These are phyloP conservation scores for Chelonoidis abingdonii DNA, from an alignment of 2,113 vertebrate genomes.

Conservation along the genomic window DNA sequence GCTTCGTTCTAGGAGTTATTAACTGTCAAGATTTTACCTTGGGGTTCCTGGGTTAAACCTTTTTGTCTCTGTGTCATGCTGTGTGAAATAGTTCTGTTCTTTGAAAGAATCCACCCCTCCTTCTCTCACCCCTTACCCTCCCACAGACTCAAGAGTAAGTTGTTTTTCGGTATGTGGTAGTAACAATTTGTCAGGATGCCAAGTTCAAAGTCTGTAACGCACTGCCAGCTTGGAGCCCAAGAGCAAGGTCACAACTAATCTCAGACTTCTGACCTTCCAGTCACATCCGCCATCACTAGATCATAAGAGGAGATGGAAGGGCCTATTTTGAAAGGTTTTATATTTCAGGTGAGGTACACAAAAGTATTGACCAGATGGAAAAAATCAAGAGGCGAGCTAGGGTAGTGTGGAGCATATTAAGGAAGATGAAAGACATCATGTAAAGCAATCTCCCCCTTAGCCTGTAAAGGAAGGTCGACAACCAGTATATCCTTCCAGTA, in stretches of 20 bases:
- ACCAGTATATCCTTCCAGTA: not conserved
- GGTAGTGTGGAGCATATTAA: constrained; percentile 53
- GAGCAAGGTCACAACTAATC: constrained; percentile 50
- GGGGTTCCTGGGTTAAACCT: constrained; percentile 37
- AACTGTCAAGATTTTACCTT: constrained; percentile 39
- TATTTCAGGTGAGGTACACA: constrained; percentile 67
- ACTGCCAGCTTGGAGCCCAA: constrained; percentile 25
- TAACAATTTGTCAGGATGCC: constrained; percentile 68
- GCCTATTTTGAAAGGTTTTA: constrained; percentile 66
- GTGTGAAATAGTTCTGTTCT: constrained; percentile 48
- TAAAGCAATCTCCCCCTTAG: constrained; percentile 55
- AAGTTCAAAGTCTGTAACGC: constrained; percentile 68
- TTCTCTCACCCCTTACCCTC: not conserved
- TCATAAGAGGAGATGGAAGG: constrained; percentile 38
- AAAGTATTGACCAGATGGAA: constrained; percentile 70
- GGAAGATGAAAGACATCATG: constrained; percentile 40
- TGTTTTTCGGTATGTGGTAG: constrained; percentile 42
- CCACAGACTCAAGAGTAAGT: not conserved
- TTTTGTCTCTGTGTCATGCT: constrained; percentile 43
- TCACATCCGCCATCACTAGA: constrained; percentile 18
- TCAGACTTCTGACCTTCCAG: constrained; percentile 57
- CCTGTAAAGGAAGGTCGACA: constrained; percentile 32
- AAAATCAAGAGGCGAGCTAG: constrained; percentile 43
- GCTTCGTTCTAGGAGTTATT: constrained; percentile 36
- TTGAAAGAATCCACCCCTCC: constrained; percentile 47